Conservation (phyloP, 2,888 invertebrate genomes). For the Ophonus ardosiacus region DNA sequence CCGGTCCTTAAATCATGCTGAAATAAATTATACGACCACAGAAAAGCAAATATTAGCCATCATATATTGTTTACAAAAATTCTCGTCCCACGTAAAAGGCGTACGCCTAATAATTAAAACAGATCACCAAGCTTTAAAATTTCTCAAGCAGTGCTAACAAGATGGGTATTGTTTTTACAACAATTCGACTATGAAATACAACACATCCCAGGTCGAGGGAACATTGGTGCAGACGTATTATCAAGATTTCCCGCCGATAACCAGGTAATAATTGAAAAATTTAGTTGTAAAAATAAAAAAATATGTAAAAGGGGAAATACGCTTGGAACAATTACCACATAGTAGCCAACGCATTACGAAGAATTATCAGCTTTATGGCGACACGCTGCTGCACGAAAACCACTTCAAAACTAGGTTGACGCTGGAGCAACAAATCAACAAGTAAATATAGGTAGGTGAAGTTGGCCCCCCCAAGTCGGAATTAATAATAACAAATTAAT, state of each 20-base stretch:
- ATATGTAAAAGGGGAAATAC: neutral
- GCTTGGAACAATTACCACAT: neutral
- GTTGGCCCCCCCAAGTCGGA: no score
- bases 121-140: constrained; percentile 69
- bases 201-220: constrained; percentile 66
- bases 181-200: constrained; percentile 65
- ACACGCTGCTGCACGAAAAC: neutral
- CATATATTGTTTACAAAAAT: constrained; percentile 66
- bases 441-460: no score
- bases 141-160: no score
- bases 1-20: constrained; percentile 1
- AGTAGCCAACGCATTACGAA: no score
- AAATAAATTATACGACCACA: constrained; percentile 21
- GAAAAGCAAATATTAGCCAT: constrained; percentile 57
- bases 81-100: constrained; percentile 66
- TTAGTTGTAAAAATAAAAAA: neutral
- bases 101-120: constrained; percentile 66
- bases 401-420: neutral
- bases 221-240: constrained; percentile 65
- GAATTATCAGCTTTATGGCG: no score
- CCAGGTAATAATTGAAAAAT: neutral
- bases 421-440: no score
- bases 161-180: no score
- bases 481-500: no score
- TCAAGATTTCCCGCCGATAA: constrained; percentile 65